Conservation (phyloP, 2,113 vertebrate genomes). For the Nothobranchius furzeri region DNA sequence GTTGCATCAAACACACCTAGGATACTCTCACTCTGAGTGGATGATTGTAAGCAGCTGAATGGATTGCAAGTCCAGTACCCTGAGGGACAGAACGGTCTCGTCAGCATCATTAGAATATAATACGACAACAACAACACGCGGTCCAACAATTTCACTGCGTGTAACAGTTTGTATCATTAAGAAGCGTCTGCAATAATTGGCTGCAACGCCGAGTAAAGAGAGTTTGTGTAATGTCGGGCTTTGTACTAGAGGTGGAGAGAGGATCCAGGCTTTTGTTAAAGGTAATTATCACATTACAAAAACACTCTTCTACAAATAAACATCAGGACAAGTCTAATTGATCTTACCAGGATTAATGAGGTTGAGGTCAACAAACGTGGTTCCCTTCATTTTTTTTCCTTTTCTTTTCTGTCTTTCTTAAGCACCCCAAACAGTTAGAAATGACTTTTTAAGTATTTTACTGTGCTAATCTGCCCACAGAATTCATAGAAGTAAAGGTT, state of each 20-base stretch:
- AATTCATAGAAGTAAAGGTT: background rate
- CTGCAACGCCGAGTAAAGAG: conserved; percentile 38
- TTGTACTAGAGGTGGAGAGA: conserved; percentile 14
- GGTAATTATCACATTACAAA: background rate
- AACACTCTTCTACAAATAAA: background rate
- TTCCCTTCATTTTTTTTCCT: background rate
- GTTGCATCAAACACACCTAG: background rate
- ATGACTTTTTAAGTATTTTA: background rate
- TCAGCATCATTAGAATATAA: conserved; percentile 54
- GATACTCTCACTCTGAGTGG: conserved; percentile 11
- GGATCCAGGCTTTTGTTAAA: conserved; percentile 9
- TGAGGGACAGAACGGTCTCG: conserved; percentile 15
- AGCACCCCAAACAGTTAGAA: background rate
- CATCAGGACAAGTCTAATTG: background rate
- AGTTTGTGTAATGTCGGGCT: conserved; percentile 42
- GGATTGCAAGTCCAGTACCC: conserved; percentile 10
- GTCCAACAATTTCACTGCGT: conserved; percentile 28
- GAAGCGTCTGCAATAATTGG: conserved; percentile 56
- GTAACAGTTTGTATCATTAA: conserved; percentile 54
- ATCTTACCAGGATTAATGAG: conserved; percentile 1
- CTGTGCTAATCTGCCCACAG: background rate
- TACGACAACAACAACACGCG: conserved; percentile 48
- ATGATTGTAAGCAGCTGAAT: conserved; percentile 14
- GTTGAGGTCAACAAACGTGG: background rate
- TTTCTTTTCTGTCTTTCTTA: background rate